A percentile compares a stretch with the other conserved stretches of the same genome.
These are phyloP conservation scores for Eira barbara DNA, from an alignment of 2,113 vertebrate genomes.

Conservation along the genomic window DNA sequence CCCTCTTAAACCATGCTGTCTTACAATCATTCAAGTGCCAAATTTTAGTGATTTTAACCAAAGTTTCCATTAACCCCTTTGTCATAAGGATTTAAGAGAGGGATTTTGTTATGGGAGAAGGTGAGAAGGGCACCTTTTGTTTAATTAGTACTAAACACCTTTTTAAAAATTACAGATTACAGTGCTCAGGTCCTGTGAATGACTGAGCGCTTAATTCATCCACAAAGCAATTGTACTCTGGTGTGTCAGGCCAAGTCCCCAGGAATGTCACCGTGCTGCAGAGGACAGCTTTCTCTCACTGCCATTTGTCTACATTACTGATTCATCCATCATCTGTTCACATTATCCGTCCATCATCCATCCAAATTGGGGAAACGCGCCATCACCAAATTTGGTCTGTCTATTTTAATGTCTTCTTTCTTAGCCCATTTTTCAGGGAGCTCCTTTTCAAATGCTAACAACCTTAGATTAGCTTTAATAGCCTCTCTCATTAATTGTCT, in stretches of 20 bases:
- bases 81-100: background rate
- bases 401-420: conserved; percentile 49
- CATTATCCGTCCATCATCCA: conserved; percentile 11
- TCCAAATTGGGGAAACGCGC: background rate
- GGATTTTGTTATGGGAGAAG: background rate
- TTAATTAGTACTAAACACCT: conserved; percentile 37
- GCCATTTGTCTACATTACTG: conserved; percentile 21
- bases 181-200: background rate
- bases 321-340: conserved; percentile 50
- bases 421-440: conserved; percentile 18
- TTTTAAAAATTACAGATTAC: background rate
- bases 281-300: background rate
- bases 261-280: background rate
- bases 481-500: conserved; percentile 66
- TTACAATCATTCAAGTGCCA: background rate
- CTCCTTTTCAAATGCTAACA: conserved; percentile 68
- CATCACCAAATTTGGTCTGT: conserved; percentile 10
- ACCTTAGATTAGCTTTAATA: conserved; percentile 67
- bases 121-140: background rate
- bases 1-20: background rate
- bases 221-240: background rate
- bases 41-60: conserved; percentile 13
- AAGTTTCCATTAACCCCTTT: conserved; percentile 19
- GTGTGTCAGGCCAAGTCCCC: background rate
- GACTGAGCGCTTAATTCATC: conserved; percentile 11